Conservation (phyloP, 2,113 vertebrate genomes). For the Corythoichthys intestinalis region DNA sequence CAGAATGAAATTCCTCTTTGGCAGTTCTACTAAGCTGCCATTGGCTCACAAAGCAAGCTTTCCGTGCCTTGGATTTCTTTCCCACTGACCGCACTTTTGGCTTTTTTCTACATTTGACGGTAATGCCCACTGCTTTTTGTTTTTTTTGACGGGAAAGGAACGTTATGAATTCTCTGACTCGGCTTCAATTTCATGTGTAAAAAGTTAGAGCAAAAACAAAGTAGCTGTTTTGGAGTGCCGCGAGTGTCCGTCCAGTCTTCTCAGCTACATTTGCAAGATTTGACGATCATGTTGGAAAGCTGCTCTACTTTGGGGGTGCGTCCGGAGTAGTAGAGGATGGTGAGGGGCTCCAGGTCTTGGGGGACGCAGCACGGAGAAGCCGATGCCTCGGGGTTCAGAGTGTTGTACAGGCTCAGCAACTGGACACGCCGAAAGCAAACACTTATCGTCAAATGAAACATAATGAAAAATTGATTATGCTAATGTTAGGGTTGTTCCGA, state of each 20-base stretch:
- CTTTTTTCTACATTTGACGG: too few relatives aligned
- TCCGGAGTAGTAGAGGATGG: conserved; percentile 91
- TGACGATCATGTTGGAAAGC: conserved; percentile 96
- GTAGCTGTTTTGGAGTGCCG: conserved; percentile 3
- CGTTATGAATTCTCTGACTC: not conserved
- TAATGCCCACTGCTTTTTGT: too few relatives aligned
- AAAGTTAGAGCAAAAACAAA: too few relatives aligned
- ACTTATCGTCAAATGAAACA: too few relatives aligned
- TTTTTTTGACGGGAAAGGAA: not conserved
- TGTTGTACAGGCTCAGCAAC: conserved; percentile 92
- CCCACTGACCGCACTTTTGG: too few relatives aligned
- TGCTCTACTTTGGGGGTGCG: conserved; percentile 92
- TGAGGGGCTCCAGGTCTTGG: conserved; percentile 90
- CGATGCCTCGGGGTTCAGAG: conserved; percentile 87
- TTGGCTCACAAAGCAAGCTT: too few relatives aligned
- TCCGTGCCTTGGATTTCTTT: too few relatives aligned
- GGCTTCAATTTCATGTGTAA: too few relatives aligned
- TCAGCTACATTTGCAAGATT: conserved; percentile 97
- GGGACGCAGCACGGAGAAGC: conserved; percentile 91
- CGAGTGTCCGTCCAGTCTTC: conserved; percentile 26
- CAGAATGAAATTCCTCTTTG: too few relatives aligned
- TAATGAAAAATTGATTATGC: too few relatives aligned
- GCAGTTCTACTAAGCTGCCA: too few relatives aligned
- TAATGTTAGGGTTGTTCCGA: too few relatives aligned
- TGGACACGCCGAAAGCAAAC: not conserved